Percentiles rank a stretch among this genome's conserved stretches.
Conservation (phyloP, 2,888 invertebrate species). For the Chloroclystis v-ata region DNA sequence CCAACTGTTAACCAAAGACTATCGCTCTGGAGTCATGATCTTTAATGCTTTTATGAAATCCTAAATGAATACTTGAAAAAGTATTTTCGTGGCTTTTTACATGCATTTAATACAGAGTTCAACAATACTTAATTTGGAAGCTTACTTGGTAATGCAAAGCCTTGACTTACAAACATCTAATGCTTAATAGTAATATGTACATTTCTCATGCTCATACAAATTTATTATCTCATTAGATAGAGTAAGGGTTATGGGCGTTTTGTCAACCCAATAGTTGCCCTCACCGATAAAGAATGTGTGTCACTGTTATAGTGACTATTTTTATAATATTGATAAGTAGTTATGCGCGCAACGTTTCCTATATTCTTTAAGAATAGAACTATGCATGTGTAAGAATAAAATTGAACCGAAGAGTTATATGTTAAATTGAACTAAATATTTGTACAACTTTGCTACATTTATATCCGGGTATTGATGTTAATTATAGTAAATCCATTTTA, state of each 20-base stretch:
- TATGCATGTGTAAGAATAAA: slow-evolving; percentile 11
- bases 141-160: not conserved
- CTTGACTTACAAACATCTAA: not conserved
- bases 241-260: slow-evolving; percentile 12
- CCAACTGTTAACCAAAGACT: slow-evolving; percentile 49
- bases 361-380: slow-evolving; percentile 3
- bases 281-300: slow-evolving; percentile 21
- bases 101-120: slow-evolving; percentile 7
- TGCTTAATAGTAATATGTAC: too few species aligned
- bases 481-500: slow-evolving; percentile 45
- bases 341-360: slow-evolving; percentile 3
- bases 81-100: slow-evolving; percentile 5
- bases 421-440: slow-evolving; percentile 14
- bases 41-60: slow-evolving; percentile 17
- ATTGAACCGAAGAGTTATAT: not conserved
- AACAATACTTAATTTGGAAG: not conserved
- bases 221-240: too few species aligned
- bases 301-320: slow-evolving; percentile 18
- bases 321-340: slow-evolving; percentile 12
- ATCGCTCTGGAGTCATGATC: slow-evolving; percentile 32
- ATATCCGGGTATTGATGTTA: slow-evolving; percentile 45
- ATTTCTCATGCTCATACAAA: too few species aligned
- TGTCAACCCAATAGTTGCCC: slow-evolving; percentile 17
- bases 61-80: slow-evolving; percentile 2
- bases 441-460: slow-evolving; percentile 20